Base-by-base conservation (phyloP, 2,888 invertebrate species). In the Drosophila parthenogenetica region DNA sequence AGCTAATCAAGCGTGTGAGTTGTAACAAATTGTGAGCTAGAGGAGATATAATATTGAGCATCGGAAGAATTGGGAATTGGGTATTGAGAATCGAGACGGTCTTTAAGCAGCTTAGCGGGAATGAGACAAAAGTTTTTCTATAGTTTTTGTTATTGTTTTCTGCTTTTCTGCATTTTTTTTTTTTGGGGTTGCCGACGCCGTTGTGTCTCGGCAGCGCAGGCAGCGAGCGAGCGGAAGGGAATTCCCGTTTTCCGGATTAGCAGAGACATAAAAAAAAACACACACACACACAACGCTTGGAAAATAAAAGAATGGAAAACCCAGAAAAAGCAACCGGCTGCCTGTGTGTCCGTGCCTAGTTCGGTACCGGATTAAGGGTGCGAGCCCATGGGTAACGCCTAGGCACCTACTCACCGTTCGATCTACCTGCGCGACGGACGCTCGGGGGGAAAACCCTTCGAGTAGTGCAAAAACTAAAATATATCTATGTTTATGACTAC, bases 201-300 rank as follows among this genome's bases (percentile, higher is more conserved):
- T 17, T 39, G 46, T 63, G 87, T 81, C 80, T 81, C 53, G 62
- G 32, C 29, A 39, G 5, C n/a, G 49, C 32, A 35, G 62, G 29
- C 48, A 48, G 29, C 32, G 13, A 16, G 42, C 68, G 45, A 77
- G 49, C 86, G 80, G 79, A 74, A 82, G 89, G 89, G 89, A 90
- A 90, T 90, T 89, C 89, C 89, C 89, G 64, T 77, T 85, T 89
- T 79, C 83, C 86, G 83, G 82, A 85, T 87, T 80, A 80, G 75
- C 66, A 81, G 49, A 55, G 37, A 43, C 68, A 77, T 50, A 84
- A 78, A 71, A 75, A 62, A 43, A 65, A 62, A 49, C 46, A 45
- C 37, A 32, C 63, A 48, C 25, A 58, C 46, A 63, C 19, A 54
- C 45, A 55, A 48, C 13, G 46, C 39, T 14, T 32, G 50, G 16